Evolutionary conservation across 2,113 vertebrate species (phyloP).

Genomic region (Corythornis cristatus): DNA sequence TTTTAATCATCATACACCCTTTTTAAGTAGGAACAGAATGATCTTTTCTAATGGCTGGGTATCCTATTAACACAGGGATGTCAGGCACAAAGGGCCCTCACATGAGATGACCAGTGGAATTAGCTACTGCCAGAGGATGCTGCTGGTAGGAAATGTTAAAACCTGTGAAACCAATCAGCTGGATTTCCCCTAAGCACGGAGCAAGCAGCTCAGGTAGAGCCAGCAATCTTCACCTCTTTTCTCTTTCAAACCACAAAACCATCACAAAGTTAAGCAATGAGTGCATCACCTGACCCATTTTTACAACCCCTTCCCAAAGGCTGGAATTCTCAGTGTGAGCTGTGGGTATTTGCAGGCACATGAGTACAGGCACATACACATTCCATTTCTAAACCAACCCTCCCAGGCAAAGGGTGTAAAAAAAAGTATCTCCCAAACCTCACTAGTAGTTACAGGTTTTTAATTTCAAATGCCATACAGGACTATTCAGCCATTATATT

Average conservation of each 20-base stretch:
- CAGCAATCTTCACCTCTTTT: neutral
- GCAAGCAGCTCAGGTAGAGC: neutral
- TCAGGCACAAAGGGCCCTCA: neutral
- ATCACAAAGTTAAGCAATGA: neutral
- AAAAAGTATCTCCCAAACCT: conserved; percentile 33
- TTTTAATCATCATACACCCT: neutral
- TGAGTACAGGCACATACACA: accelerated
- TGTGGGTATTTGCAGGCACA: neutral
- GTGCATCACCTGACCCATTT: conserved; percentile 8
- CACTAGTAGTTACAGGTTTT: conserved; percentile 47
- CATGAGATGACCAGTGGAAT: neutral
- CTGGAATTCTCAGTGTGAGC: neutral
- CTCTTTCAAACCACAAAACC: neutral
- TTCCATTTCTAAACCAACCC: conserved; percentile 24
- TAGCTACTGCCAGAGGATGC: neutral
- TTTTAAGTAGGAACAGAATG: neutral
- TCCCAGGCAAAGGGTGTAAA: conserved; percentile 24
- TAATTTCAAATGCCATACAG: conserved; percentile 57
- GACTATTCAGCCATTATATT: conserved; percentile 22
- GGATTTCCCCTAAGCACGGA: neutral
- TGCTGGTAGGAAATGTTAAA: neutral
- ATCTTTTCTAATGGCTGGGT: neutral
- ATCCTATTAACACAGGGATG: neutral
- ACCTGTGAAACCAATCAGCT: neutral
- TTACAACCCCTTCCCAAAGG: neutral